Conservation (phyloP, 2,113 vertebrate species). For the Periophthalmus modestus region DNA sequence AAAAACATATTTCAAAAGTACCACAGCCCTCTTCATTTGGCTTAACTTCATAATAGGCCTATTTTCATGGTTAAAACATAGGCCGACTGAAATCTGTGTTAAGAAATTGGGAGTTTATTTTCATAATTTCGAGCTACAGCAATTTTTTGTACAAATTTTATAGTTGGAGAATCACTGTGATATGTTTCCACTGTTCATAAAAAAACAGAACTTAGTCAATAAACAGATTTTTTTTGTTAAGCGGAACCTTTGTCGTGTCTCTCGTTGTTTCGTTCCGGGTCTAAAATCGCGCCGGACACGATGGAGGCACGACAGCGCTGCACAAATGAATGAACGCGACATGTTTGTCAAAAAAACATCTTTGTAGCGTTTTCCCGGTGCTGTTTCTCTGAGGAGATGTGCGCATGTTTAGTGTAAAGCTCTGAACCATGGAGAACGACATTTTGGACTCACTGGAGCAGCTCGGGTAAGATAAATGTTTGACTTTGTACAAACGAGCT, state of each 20-base stretch:
- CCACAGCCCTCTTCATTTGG: too few species aligned
- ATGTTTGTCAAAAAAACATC: fast-evolving
- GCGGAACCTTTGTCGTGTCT: conserved; percentile 33
- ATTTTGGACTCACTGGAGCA: conserved; percentile 74
- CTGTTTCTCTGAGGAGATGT: conserved; percentile 4
- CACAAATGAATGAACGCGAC: conserved; percentile 34
- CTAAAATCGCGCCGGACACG: neutral
- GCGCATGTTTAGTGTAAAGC: neutral
- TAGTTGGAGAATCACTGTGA: too few species aligned
- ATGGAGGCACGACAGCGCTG: neutral
- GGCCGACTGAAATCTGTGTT: too few species aligned
- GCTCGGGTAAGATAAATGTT: conserved; percentile 65
- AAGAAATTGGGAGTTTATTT: too few species aligned
- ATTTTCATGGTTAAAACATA: too few species aligned
- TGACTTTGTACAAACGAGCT: too few species aligned
- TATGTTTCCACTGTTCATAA: too few species aligned
- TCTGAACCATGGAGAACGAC: conserved; percentile 64
- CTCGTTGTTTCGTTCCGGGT: conserved; percentile 33
- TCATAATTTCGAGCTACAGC: too few species aligned
- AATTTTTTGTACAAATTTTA: too few species aligned
- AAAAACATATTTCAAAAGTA: too few species aligned
- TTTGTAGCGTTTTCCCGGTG: fast-evolving
- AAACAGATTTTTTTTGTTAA: neutral
- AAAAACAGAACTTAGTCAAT: too few species aligned
- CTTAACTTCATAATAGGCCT: too few species aligned